Base-by-base conservation (phyloP, 1,140 invertebrate species). In the Phthorimaea operculella region DNA sequence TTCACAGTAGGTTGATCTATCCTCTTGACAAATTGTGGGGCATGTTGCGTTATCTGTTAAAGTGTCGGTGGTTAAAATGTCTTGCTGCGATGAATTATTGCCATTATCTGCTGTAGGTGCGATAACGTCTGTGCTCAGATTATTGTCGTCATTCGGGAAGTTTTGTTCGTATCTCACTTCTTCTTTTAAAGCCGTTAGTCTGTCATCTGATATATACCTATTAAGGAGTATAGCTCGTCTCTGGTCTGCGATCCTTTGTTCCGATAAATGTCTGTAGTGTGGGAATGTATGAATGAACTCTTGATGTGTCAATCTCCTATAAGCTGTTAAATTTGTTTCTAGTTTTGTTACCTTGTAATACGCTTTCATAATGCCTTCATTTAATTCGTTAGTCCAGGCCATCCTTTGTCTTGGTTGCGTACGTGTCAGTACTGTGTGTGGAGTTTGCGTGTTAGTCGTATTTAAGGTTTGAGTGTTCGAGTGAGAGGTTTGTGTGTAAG, bases 291-390 rank as follows among this genome's bases (percentile, higher is more conserved):
- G 11, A 7, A 52, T 52, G 16, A 52, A 17, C 6, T 6, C 12
- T 39, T 36, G 5, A 39, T 39, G 33, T 5, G 42, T 12, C 17
- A 14, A 6, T 36, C 16, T 7, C 10, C 51, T 8, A 17, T 52
- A 39, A 8, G 33, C 36, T 36, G 14, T 52, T 17, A 39, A 39
- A 12, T 52, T 52, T 16, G 51, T 39, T 42, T 52, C 51, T 52
- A 52, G 8, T 9, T 39, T 7, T 39, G 51, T 52, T 4, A 39
- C 14, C 8, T 12, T 6, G 12, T 52, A 52, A 36, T 52, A 52
- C 2, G 8, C 6, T 17, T 17, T 36, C 3, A 52, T 52, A 8
- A 45, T 6, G 15, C 6, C 6, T 45, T 44, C 52, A 28, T 54
- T 54, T 4, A 45, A 14, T 45, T 54, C 39, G 10, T 54, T 12